These are phyloP conservation scores for Tetragonisca angustula DNA, from an alignment of 2,888 invertebrate species.

Conservation along the genomic window DNA sequence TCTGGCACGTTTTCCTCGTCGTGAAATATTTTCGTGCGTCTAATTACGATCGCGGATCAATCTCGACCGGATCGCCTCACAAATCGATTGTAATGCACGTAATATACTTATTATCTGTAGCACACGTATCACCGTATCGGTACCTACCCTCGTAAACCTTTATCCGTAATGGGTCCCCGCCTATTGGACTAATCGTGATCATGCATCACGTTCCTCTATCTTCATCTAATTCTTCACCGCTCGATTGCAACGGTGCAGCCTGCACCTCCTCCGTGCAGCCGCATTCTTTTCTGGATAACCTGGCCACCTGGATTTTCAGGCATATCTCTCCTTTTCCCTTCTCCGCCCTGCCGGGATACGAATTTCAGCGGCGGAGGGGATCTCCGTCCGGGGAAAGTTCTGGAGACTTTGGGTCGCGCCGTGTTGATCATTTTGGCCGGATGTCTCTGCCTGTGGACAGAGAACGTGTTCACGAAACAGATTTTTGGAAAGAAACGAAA, in stretches of 20 bases:
- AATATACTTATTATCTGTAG: slow-evolving; percentile 53
- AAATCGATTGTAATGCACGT: slow-evolving; percentile 34
- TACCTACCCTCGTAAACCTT: slow-evolving; percentile 26
- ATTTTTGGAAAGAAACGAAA: neutral
- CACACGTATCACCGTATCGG: neutral
- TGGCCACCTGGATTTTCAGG: slow-evolving; percentile 16
- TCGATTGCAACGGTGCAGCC: slow-evolving; percentile 36
- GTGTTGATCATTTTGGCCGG: slow-evolving; percentile 8
- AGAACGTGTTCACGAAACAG: neutral
- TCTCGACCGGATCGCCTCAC: slow-evolving; percentile 15
- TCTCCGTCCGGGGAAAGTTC: slow-evolving; percentile 21
- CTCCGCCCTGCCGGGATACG: neutral
- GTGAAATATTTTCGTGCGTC: slow-evolving; percentile 34
- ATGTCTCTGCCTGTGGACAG: neutral
- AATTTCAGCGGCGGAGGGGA: slow-evolving; percentile 7
- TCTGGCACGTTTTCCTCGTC: neutral
- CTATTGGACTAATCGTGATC: slow-evolving; percentile 57
- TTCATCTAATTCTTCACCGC: slow-evolving; percentile 52
- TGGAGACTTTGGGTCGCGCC: slow-evolving; percentile 3
- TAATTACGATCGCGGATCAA: slow-evolving; percentile 50
- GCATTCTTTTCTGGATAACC: slow-evolving; percentile 33
- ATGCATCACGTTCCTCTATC: slow-evolving; percentile 59
- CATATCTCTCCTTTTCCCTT: slow-evolving; percentile 18
- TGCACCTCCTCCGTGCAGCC: slow-evolving; percentile 21
- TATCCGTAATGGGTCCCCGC: slow-evolving; percentile 41